A percentile compares a stretch with the other conserved stretches of the same genome.
These are phyloP conservation scores for Leptodactylus fallax DNA, from an alignment of 2,797 vertebrate species.

Conservation along the genomic window DNA sequence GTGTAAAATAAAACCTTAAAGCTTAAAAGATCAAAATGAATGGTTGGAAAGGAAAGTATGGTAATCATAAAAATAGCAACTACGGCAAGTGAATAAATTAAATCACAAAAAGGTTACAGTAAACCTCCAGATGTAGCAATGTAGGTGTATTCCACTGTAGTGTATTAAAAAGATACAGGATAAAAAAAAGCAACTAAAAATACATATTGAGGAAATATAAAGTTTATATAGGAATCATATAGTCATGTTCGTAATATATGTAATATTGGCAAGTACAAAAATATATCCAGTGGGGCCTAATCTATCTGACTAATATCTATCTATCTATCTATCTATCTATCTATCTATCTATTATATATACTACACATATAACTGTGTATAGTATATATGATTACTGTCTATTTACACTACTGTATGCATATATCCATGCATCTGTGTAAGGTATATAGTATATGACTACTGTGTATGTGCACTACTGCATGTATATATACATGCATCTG, in stretches of 20 bases:
- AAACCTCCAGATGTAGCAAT: not conserved
- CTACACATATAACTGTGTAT: not conserved
- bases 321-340: not conserved
- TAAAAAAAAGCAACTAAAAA: not conserved
- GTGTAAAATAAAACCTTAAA: not conserved
- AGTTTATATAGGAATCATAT: not conserved
- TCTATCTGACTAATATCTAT: not conserved
- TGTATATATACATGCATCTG: not conserved
- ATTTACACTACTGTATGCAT: not conserved
- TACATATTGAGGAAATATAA: not conserved
- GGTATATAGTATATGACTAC: too few relatives aligned
- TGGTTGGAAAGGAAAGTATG: not conserved
- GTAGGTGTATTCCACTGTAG: not conserved
- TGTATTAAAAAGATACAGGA: not conserved
- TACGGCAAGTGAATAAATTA: not conserved
- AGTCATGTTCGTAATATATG: not conserved
- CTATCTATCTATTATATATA: not conserved
- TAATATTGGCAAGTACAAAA: not conserved
- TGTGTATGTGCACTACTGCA: not conserved
- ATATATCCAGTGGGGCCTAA: not conserved
- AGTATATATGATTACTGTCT: not conserved
- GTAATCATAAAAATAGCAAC: not conserved
- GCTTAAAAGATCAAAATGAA: not conserved
- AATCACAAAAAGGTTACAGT: too few relatives aligned
- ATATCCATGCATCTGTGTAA: too few relatives aligned